These are phyloP conservation scores for Malaclemys terrapin DNA, from an alignment of 2,113 vertebrate genomes.

Conservation along the genomic window DNA sequence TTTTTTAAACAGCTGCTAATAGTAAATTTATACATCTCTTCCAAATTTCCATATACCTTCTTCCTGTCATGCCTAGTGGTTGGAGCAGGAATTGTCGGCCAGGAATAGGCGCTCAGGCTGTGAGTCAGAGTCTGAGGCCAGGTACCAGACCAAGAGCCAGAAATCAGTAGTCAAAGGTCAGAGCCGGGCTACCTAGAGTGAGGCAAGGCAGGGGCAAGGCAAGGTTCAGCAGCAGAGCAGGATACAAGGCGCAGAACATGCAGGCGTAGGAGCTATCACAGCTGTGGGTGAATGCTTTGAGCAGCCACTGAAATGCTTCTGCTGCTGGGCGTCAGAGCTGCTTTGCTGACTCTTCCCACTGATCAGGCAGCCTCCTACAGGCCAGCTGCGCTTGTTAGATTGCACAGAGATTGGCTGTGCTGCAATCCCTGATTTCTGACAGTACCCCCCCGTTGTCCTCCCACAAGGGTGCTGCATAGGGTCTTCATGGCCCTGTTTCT, in stretches of 20 bases:
- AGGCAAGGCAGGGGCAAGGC: too few species aligned
- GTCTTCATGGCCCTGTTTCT: too few species aligned
- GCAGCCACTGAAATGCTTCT: neutral
- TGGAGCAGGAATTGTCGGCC: neutral
- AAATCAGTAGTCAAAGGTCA: neutral
- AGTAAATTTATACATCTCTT: too few species aligned
- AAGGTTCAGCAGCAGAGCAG: too few species aligned
- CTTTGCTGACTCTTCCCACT: neutral
- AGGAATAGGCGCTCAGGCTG: neutral
- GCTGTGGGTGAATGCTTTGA: too few species aligned
- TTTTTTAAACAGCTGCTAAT: neutral
- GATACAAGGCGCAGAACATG: too few species aligned
- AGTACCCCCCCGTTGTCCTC: too few species aligned
- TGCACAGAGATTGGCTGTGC: too few species aligned
- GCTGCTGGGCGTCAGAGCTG: neutral
- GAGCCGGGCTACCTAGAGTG: neutral
- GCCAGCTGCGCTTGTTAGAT: neutral
- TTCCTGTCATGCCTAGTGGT: too few species aligned
- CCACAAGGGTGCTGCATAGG: too few species aligned
- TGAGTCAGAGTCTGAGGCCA: neutral
- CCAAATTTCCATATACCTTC: too few species aligned
- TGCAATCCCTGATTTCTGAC: neutral
- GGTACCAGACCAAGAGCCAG: neutral
- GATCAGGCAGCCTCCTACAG: neutral
- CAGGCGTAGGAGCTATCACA: neutral